Evolutionary conservation across 2,113 vertebrate species (phyloP).

Genomic region (Lagenorhynchus albirostris): DNA sequence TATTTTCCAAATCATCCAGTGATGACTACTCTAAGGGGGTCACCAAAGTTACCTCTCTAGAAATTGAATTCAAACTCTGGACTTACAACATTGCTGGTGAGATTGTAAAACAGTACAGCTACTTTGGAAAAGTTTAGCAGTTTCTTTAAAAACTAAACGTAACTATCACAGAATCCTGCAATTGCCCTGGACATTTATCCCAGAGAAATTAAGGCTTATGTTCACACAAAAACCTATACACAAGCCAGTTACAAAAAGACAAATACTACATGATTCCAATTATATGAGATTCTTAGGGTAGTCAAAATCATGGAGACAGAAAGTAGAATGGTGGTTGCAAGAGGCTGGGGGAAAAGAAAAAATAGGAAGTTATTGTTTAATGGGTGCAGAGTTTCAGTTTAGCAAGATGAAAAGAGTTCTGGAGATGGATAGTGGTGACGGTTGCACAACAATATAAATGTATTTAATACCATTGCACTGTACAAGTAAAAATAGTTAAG

Average conservation of each 20-base stretch:
- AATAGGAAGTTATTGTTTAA: neutral
- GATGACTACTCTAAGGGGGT: neutral
- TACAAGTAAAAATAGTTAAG: neutral
- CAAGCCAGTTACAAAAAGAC: neutral
- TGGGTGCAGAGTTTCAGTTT: neutral
- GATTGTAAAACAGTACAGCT: neutral
- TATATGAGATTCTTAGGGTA: neutral
- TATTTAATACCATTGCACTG: neutral
- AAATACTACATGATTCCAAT: neutral
- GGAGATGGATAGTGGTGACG: neutral
- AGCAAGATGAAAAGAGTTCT: neutral
- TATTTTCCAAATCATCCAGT: neutral
- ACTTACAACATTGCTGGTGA: neutral
- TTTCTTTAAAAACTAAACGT: neutral
- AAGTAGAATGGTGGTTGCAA: neutral
- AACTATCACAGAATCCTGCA: neutral
- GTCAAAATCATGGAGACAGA: neutral
- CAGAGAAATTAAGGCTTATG: neutral
- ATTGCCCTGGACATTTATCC: neutral
- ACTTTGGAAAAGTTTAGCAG: neutral
- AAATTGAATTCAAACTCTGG: neutral
- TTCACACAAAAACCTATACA: neutral
- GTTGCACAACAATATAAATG: neutral
- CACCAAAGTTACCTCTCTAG: neutral
- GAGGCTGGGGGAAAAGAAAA: neutral